Base-by-base conservation (phyloP, 2,888 invertebrate genomes). In the Epinotia brunnichana region DNA sequence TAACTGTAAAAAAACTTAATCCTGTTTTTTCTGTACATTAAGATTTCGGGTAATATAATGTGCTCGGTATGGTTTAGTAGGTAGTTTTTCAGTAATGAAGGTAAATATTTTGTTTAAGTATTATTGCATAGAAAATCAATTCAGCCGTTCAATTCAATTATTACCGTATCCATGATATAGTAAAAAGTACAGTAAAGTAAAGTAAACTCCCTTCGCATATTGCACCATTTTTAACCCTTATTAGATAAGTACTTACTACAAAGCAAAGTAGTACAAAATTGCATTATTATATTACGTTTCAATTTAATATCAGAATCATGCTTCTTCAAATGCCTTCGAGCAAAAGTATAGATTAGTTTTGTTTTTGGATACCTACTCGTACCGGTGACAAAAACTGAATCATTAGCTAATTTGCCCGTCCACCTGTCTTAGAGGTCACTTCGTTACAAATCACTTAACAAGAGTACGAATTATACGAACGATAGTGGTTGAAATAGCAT, bases 401-500 rank as follows among this genome's bases (percentile, higher is more conserved):
- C 10, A 4, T 17, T n/a, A 15, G 9, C 19, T 64, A 19, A 19
- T 39, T 15, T 19, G 13, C 19, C 51, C 19, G 64, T 53, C 15
- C 39, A 4, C 54, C 19, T 17, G 9, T 63, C 51, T 39, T 64
- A 64, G 35, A 64, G 64, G 39, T 64, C 64, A 35, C 35, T 39
- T 29, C n/a, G 39, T 60, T 29, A 67, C 21, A n/a, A 21, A 57
- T 19, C 24, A 57, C 29, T 51, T 39, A 51, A 64, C 48, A 64
- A 53, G 17, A 39, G 57, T 57, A 48, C 48, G 35, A 64, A 44
- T 48, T 19, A 66, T 24, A 54, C 17, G 59, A 19, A 53, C 70
- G 64, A 74, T 75, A 78, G n/a, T n/a, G n/a, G 75, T 74, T 77
- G 75, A 79, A 75, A 76, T 78, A 75, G 77, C 76, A 69, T 79